A percentile compares a stretch with the other conserved stretches of the same genome.
phyloP scores from a whole-genome alignment of 2,888 invertebrate species.

The Pachydiplax longipennis region DNA sequence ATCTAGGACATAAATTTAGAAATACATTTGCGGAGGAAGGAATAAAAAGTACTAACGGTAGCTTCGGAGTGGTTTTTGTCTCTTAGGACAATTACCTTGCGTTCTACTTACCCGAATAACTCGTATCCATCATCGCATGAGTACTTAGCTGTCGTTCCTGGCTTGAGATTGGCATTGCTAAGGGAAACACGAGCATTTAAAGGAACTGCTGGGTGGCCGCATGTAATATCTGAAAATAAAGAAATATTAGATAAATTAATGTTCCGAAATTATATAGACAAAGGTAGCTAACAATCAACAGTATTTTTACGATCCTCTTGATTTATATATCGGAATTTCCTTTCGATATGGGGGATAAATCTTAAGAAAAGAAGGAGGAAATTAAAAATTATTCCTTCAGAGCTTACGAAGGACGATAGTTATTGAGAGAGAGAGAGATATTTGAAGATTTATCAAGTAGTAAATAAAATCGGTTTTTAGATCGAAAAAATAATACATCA shows the following conservation, averaged over 20 bases:
- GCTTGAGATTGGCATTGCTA: slow-evolving; percentile 61
- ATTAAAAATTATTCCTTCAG: no score
- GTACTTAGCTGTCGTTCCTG: slow-evolving; percentile 73
- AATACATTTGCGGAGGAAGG: no score
- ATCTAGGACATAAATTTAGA: slow-evolving; percentile 17
- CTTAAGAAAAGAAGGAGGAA: no score
- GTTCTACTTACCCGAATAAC: slow-evolving; percentile 73
- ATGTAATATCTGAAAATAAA: not conserved
- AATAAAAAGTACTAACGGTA: not conserved
- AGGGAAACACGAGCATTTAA: slow-evolving; percentile 78
- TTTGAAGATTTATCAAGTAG: no score
- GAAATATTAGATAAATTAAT: not conserved
- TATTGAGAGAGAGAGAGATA: no score
- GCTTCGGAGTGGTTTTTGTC: not conserved
- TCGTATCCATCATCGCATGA: slow-evolving; percentile 89
- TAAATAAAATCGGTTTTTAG: no score
- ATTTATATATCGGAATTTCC: no score
- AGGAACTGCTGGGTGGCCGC: slow-evolving; percentile 72
- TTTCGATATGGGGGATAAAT: no score
- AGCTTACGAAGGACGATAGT: no score
- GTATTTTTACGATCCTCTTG: no score
- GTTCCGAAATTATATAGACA: not conserved
- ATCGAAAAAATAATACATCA: no score
- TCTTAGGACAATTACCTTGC: not conserved
- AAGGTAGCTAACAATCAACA: not conserved